Evolutionary conservation across 2,888 invertebrate species (phyloP).

Genomic region (Nasonovia ribisnigri): DNA sequence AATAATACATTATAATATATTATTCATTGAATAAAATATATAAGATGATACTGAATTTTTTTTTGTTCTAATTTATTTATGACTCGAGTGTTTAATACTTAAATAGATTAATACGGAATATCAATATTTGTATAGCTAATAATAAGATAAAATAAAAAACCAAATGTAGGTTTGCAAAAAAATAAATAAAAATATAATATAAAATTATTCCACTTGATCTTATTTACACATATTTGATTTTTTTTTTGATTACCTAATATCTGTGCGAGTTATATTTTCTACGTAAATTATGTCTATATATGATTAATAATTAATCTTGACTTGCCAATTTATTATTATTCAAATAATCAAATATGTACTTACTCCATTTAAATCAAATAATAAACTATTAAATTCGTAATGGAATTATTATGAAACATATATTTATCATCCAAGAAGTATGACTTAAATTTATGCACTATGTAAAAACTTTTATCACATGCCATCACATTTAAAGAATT

Average conservation of each 20-base stretch:
- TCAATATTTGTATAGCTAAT: neutral
- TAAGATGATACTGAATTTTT: slow-evolving; percentile 13
- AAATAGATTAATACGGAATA: slow-evolving; percentile 11
- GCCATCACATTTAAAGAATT: neutral
- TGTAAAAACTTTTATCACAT: neutral
- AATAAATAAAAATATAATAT: neutral
- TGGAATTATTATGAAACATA: neutral
- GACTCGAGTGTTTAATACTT: slow-evolving; percentile 3
- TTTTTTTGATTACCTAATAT: neutral
- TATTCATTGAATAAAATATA: neutral
- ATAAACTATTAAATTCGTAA: neutral
- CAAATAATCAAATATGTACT: neutral
- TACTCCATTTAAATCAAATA: neutral
- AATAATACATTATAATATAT: neutral
- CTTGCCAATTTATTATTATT: neutral
- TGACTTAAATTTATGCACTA: neutral
- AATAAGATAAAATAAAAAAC: neutral
- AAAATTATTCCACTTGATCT: neutral
- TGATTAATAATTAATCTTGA: neutral
- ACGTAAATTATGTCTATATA: neutral
- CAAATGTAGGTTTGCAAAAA: neutral
- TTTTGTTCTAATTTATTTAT: slow-evolving; percentile 21
- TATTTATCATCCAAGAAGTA: neutral
- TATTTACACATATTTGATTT: neutral
- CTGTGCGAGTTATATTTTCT: neutral